Evolutionary conservation across 2,113 vertebrate genomes (phyloP).

Genomic region (Triplophysa tibetana): DNA sequence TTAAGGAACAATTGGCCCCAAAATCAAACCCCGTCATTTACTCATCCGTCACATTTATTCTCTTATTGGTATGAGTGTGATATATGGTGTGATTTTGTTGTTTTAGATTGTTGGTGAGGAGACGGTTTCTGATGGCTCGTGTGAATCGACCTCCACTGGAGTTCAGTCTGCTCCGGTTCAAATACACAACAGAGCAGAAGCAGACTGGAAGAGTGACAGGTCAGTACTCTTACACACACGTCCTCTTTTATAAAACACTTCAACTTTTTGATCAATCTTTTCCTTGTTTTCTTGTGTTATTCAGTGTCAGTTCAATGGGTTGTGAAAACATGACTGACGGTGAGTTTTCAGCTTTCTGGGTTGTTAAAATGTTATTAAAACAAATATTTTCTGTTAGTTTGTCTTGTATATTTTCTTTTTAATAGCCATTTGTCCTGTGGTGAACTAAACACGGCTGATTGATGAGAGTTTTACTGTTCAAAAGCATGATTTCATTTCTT

Average conservation of each 20-base stretch:
- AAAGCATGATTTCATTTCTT: not conserved
- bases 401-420: no score
- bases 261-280: not conserved
- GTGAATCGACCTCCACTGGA: not conserved
- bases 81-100: not conserved
- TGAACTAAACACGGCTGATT: no score
- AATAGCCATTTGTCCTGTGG: no score
- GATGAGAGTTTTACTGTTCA: not conserved
- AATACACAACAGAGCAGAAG: constrained; percentile 12
- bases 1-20: no score
- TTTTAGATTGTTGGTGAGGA: not conserved
- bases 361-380: no score
- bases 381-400: no score
- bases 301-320: constrained; percentile 8
- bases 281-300: not conserved
- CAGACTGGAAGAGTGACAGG: not conserved
- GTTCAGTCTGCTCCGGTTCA: not conserved
- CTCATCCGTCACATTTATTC: no score
- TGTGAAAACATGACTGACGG: constrained; percentile 19
- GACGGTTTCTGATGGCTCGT: not conserved
- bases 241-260: not conserved
- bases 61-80: no score
- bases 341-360: not conserved
- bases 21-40: no score
- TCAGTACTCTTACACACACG: not conserved